Percentiles rank a stretch among this genome's conserved stretches.
These are phyloP conservation scores for Oligia strigilis DNA, from an alignment of 2,888 invertebrate species.

Conservation along the genomic window DNA sequence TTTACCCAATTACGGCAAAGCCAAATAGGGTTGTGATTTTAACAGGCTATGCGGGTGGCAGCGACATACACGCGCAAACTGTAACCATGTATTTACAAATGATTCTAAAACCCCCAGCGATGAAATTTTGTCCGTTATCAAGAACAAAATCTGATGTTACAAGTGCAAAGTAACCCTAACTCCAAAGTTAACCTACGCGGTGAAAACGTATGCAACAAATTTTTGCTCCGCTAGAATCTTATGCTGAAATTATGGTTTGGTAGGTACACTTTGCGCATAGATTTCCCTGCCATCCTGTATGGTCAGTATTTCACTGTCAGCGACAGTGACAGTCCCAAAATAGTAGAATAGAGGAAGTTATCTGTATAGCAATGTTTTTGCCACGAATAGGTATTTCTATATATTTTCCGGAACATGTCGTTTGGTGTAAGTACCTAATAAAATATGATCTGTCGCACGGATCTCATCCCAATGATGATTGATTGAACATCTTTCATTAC, in stretches of 20 bases:
- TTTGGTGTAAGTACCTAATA: conserved; percentile 25
- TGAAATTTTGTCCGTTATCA: no score
- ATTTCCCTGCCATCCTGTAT: neutral
- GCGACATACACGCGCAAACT: neutral
- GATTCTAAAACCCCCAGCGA: no score
- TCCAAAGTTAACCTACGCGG: no score
- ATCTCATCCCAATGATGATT: conserved; percentile 39
- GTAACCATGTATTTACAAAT: neutral
- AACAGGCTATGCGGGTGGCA: no score
- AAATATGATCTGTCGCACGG: conserved; percentile 19
- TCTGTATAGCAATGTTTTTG: neutral
- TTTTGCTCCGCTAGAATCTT: neutral
- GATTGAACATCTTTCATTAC: conserved; percentile 32
- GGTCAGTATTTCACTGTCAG: neutral
- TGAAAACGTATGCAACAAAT: neutral
- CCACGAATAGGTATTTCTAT: conserved; percentile 17
- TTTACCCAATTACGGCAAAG: neutral
- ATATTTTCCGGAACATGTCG: neutral
- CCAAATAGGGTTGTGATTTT: neutral
- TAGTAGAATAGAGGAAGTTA: neutral
- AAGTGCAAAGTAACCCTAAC: no score
- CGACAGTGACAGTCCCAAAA: neutral
- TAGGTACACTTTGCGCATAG: neutral
- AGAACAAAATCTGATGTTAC: no score
- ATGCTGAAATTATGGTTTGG: neutral